phyloP scores from a whole-genome alignment of 1,140 invertebrate species.

The Chrysopa pallens region DNA sequence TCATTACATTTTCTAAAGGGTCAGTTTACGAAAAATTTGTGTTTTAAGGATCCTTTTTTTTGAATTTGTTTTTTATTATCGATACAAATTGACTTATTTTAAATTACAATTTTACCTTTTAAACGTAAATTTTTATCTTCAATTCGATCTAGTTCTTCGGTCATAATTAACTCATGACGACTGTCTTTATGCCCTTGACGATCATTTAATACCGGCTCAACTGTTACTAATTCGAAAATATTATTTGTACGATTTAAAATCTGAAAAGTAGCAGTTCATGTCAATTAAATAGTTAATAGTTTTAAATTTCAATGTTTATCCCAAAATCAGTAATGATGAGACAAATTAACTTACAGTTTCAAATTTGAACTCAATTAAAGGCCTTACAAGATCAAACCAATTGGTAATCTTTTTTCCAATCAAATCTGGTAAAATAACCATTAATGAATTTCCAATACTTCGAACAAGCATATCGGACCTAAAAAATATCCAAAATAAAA shows the following conservation, averaged over 20 bases:
- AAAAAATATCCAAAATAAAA: conserved; percentile 17
- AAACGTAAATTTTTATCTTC: conserved; percentile 56
- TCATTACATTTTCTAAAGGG: too few species aligned
- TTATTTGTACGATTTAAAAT: conserved; percentile 88
- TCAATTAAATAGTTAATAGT: background rate
- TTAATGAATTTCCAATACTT: conserved; percentile 79
- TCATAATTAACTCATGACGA: conserved; percentile 31
- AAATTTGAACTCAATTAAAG: conserved; percentile 86
- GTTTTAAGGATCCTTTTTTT: too few species aligned
- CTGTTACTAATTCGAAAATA: conserved; percentile 85
- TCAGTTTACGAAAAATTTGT: too few species aligned
- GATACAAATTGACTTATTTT: background rate
- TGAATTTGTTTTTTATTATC: too few species aligned
- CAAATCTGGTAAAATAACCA: conserved; percentile 73
- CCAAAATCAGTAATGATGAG: background rate
- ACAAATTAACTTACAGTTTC: conserved; percentile 53
- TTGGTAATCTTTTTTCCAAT: conserved; percentile 77
- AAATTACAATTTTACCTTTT: conserved; percentile 43
- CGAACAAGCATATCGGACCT: conserved; percentile 79
- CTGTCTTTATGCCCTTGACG: conserved; percentile 33
- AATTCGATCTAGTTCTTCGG: conserved; percentile 43
- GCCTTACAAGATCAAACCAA: conserved; percentile 77
- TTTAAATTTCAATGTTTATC: too few species aligned
- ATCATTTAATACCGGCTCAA: conserved; percentile 58
- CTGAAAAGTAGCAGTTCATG: conserved; percentile 28